Evolutionary conservation across 2,888 invertebrate species (phyloP).

Genomic region (Dyspetes luteomarginatus): DNA sequence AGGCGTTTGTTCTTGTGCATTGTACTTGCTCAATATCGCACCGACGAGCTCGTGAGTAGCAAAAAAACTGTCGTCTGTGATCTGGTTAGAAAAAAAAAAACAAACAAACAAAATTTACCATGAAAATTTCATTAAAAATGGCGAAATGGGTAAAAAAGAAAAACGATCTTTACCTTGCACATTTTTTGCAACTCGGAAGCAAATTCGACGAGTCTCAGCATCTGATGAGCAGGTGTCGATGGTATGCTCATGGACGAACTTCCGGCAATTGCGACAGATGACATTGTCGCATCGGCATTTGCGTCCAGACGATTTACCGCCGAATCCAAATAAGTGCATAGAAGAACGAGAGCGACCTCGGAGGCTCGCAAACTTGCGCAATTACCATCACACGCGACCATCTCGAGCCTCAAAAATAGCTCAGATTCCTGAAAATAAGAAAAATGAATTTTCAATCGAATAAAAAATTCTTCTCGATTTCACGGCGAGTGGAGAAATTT

Average conservation of each 20-base stretch:
- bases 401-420: constrained; percentile 89
- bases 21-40: constrained; percentile 88
- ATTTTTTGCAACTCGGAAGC: constrained; percentile 89
- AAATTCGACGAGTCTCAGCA: constrained; percentile 88
- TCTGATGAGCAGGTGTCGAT: constrained; percentile 83
- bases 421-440: constrained; percentile 85
- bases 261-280: constrained; percentile 64
- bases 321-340: constrained; percentile 89
- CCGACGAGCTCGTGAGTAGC: constrained; percentile 87
- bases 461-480: constrained; percentile 11
- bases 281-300: constrained; percentile 70
- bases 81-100: constrained; percentile 83
- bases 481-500: not conserved
- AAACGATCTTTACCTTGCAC: constrained; percentile 87
- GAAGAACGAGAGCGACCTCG: constrained; percentile 90
- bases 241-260: constrained; percentile 70
- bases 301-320: constrained; percentile 83
- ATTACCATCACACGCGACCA: constrained; percentile 89
- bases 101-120: not conserved
- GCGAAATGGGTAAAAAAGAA: constrained; percentile 11
- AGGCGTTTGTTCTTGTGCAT: constrained; percentile 88
- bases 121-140: constrained; percentile 7
- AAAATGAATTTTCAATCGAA: constrained; percentile 20
- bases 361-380: constrained; percentile 90
- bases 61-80: constrained; percentile 87